Evolutionary conservation across 2,113 vertebrate species (phyloP).

Genomic region (Hymenochirus boettgeri): DNA sequence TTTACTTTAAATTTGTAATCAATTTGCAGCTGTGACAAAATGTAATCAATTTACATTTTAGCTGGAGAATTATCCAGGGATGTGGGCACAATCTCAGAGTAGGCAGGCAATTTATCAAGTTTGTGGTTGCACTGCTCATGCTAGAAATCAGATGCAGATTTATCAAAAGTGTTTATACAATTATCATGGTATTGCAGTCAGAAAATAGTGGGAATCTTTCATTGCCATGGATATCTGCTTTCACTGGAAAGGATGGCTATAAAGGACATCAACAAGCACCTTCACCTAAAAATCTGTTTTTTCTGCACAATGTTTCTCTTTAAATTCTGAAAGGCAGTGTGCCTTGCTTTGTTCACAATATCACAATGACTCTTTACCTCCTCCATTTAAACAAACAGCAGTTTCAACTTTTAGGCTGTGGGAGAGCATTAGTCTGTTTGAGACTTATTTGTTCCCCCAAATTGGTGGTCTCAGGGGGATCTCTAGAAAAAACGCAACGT

Average conservation of each 20-base stretch:
- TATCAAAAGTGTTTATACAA: background rate
- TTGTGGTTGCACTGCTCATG: background rate
- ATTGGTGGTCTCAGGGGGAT: no score
- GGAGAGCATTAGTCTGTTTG: no score
- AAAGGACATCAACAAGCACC: background rate
- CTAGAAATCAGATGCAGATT: background rate
- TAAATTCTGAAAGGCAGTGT: background rate
- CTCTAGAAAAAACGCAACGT: no score
- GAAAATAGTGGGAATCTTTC: background rate
- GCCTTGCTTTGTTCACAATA: background rate
- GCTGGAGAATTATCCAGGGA: constrained; percentile 10
- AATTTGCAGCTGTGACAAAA: constrained; percentile 2
- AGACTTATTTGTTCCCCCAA: no score
- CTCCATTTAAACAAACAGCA: no score
- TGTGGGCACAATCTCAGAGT: background rate
- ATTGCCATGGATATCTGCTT: background rate
- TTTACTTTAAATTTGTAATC: background rate
- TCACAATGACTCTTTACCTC: no score
- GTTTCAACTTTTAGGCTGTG: no score
- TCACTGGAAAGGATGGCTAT: background rate
- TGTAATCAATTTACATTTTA: constrained; percentile 15
- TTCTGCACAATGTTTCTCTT: background rate
- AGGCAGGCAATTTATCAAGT: constrained; percentile 13
- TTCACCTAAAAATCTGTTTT: background rate
- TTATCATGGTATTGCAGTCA: background rate